A percentile compares a stretch with the other conserved stretches of the same genome.
These are phyloP conservation scores for Tragelaphus scriptus DNA, from an alignment of 2,113 vertebrate genomes.

Conservation along the genomic window DNA sequence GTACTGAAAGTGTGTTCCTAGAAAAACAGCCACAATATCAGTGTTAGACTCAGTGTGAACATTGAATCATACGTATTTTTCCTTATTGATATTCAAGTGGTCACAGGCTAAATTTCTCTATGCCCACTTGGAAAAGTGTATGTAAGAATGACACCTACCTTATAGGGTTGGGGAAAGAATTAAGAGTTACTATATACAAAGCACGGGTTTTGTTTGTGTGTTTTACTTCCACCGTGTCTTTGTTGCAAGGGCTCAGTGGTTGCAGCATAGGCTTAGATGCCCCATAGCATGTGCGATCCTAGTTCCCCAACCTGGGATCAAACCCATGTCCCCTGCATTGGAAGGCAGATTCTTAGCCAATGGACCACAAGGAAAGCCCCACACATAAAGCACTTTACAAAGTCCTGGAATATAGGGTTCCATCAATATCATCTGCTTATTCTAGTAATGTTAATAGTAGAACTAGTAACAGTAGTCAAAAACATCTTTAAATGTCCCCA, in stretches of 20 bases:
- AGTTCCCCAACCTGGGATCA: neutral
- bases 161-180: neutral
- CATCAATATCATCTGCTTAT: neutral
- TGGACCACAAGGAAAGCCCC: neutral
- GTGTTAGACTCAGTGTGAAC: neutral
- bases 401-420: neutral
- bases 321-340: neutral
- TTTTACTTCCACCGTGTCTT: neutral
- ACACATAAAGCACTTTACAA: neutral
- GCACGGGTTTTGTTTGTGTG: neutral
- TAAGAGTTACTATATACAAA: neutral
- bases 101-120: neutral
- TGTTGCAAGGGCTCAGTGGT: neutral
- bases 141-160: neutral
- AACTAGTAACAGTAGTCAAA: neutral
- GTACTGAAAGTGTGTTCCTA: neutral
- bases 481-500: neutral
- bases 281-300: neutral
- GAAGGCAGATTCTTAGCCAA: neutral
- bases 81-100: neutral
- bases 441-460: neutral
- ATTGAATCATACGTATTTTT: neutral
- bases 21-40: neutral
- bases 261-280: neutral
- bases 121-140: neutral